Percentiles rank a stretch among this genome's conserved stretches.
These are phyloP conservation scores for Chascanopsetta lugubris DNA, from an alignment of 2,113 vertebrate species.

Conservation along the genomic window DNA sequence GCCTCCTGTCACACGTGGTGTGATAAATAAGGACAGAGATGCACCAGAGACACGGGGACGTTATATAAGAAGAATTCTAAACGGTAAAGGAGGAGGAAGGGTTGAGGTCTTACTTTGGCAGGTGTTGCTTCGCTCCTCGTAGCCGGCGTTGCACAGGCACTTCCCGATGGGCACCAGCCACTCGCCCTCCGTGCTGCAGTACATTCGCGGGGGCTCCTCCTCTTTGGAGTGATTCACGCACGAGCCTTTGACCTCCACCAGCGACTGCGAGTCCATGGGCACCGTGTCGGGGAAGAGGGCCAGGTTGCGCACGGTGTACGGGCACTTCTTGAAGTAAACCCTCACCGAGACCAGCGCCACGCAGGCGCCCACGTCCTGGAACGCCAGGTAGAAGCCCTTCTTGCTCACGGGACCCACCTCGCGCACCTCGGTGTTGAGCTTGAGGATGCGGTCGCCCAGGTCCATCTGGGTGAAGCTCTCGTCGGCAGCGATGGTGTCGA, in stretches of 20 bases:
- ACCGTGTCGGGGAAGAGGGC: slow-evolving; percentile 96
- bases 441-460: slow-evolving; percentile 96
- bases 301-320: slow-evolving; percentile 92
- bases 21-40: slow-evolving; percentile 3
- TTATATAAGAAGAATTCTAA: background rate
- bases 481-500: slow-evolving; percentile 97
- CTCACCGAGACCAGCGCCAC: slow-evolving; percentile 84
- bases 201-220: slow-evolving; percentile 97
- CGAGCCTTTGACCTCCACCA: slow-evolving; percentile 95
- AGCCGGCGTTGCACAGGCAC: slow-evolving; percentile 93
- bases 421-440: slow-evolving; percentile 96
- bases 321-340: slow-evolving; percentile 99
- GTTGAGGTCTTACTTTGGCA: slow-evolving; percentile 95
- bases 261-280: slow-evolving; percentile 95
- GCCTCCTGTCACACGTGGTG: background rate
- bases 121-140: slow-evolving; percentile 89
- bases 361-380: slow-evolving; percentile 88
- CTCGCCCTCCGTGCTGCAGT: slow-evolving; percentile 98
- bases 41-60: background rate
- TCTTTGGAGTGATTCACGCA: slow-evolving; percentile 98
- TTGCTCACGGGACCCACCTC: slow-evolving; percentile 93
- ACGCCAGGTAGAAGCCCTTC: slow-evolving; percentile 97
- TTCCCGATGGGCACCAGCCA: slow-evolving; percentile 99
- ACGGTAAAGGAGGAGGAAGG: too few species aligned
- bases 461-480: slow-evolving; percentile 99